Conservation (phyloP, 2,888 invertebrate genomes). For the Drosophila yooni region DNA sequence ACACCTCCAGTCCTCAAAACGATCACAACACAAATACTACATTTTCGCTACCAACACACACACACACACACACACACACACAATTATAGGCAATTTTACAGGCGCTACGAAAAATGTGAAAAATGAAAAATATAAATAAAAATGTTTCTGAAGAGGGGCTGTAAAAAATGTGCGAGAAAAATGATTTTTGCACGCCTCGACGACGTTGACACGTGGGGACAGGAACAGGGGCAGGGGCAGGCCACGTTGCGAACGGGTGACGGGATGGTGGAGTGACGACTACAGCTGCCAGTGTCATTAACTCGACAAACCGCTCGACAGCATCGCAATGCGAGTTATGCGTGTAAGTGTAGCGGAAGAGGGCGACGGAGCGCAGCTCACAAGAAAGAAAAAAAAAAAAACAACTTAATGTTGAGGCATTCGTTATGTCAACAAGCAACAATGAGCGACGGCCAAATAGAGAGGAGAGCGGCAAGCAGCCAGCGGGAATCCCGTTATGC, state of each 20-base stretch:
- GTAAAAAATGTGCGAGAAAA: conserved; percentile 70
- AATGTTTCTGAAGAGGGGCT: conserved; percentile 52
- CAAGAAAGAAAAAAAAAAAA: conserved; percentile 16
- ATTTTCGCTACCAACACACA: background rate
- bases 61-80: conserved; percentile 17
- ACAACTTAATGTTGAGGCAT: conserved; percentile 69
- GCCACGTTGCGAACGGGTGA: background rate
- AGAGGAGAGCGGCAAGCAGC: conserved; percentile 1
- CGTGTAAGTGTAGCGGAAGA: conserved; percentile 78
- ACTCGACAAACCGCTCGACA: conserved; percentile 74
- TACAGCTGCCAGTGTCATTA: conserved; percentile 76
- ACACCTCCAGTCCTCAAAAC: conserved; percentile 56
- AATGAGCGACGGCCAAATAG: conserved; percentile 41
- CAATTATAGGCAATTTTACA: conserved; percentile 65
- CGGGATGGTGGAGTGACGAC: conserved; percentile 12
- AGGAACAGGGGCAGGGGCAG: conserved; percentile 4
- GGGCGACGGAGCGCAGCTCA: conserved; percentile 39
- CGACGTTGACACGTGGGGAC: conserved; percentile 57
- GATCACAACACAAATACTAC: conserved; percentile 38
- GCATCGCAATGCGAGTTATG: conserved; percentile 61
- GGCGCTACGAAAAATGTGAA: conserved; percentile 59
- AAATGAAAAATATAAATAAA: conserved; percentile 70
- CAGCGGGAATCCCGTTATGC: conserved; percentile 54
- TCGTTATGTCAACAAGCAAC: conserved; percentile 79
- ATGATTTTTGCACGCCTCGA: conserved; percentile 78